phyloP scores from a whole-genome alignment of 1,140 invertebrate species.

The Heliconius eleuchia region DNA sequence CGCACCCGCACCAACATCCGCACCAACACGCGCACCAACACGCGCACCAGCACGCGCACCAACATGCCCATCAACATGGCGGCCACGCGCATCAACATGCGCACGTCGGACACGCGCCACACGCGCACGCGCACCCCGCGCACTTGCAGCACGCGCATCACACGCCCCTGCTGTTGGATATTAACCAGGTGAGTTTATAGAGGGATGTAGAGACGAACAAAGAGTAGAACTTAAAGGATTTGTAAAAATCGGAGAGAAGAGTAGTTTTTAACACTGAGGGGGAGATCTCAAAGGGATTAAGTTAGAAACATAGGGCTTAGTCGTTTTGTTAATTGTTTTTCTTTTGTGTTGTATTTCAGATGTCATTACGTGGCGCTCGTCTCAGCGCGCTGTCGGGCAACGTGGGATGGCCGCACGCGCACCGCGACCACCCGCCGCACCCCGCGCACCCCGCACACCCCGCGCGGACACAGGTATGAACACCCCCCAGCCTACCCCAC shows the following conservation, averaged over 20 bases:
- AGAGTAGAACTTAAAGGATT: not conserved
- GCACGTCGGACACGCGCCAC: constrained; percentile 43
- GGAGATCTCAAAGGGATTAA: too few relatives aligned
- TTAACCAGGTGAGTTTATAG: constrained; percentile 74
- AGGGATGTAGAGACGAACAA: not conserved
- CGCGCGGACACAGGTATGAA: constrained; percentile 39
- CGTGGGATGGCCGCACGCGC: constrained; percentile 57
- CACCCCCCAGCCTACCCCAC: not conserved
- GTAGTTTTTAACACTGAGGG: too few relatives aligned
- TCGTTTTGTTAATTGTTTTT: not conserved
- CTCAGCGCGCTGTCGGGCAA: constrained; percentile 58
- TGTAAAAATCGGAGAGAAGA: not conserved
- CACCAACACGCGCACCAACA: constrained; percentile 46
- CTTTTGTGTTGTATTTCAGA: constrained; percentile 41
- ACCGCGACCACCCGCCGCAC: constrained; percentile 44
- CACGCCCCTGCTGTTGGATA: constrained; percentile 81
- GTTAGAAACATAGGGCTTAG: too few relatives aligned
- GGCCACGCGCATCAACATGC: constrained; percentile 36
- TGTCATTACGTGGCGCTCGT: constrained; percentile 69
- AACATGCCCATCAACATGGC: constrained; percentile 47
- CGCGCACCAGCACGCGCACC: constrained; percentile 49
- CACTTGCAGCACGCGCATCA: constrained; percentile 53
- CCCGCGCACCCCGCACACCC: constrained; percentile 22
- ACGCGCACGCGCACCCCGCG: constrained; percentile 44
- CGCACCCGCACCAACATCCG: constrained; percentile 39